Conservation (phyloP, 1,140 invertebrate genomes). For the Lepidotrigona ventralis region DNA sequence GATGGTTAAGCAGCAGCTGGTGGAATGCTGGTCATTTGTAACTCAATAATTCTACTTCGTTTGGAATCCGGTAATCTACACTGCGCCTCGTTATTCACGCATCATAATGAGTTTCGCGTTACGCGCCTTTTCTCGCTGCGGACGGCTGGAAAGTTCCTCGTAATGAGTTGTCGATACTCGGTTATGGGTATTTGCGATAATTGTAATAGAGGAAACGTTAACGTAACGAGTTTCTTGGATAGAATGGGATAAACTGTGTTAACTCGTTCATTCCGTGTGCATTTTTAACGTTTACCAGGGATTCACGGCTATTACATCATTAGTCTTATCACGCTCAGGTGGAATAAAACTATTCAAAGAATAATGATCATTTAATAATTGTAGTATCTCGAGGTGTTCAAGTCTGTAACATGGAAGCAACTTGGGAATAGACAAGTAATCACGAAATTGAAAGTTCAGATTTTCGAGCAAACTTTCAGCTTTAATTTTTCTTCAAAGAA, state of each 20-base stretch:
- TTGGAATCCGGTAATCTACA: slow-evolving; percentile 70
- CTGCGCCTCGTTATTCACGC: slow-evolving; percentile 67
- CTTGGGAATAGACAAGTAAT: too few relatives aligned
- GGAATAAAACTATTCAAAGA: too few relatives aligned
- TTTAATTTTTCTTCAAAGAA: too few relatives aligned
- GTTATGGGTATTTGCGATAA: slow-evolving; percentile 47
- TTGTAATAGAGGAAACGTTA: slow-evolving; percentile 40
- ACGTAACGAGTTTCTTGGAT: not conserved
- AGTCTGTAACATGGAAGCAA: too few relatives aligned
- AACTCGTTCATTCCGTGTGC: not conserved
- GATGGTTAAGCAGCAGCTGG: slow-evolving; percentile 35
- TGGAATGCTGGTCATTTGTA: slow-evolving; percentile 63
- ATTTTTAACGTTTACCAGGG: not conserved
- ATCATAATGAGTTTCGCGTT: slow-evolving; percentile 71
- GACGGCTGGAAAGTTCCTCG: slow-evolving; percentile 59
- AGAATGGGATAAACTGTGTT: not conserved
- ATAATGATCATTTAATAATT: too few relatives aligned
- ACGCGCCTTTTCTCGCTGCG: slow-evolving; percentile 62
- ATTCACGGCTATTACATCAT: not conserved
- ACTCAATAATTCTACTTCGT: slow-evolving; percentile 69
- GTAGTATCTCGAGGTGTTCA: too few relatives aligned
- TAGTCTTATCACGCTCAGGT: not conserved
- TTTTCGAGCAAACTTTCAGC: too few relatives aligned
- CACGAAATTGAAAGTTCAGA: too few relatives aligned
- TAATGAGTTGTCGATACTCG: slow-evolving; percentile 61